A percentile compares a stretch with the other conserved stretches of the same genome.
These are phyloP conservation scores for Galeopsomyia nigrocyanea DNA, from an alignment of 2,888 invertebrate genomes.

Conservation along the genomic window DNA sequence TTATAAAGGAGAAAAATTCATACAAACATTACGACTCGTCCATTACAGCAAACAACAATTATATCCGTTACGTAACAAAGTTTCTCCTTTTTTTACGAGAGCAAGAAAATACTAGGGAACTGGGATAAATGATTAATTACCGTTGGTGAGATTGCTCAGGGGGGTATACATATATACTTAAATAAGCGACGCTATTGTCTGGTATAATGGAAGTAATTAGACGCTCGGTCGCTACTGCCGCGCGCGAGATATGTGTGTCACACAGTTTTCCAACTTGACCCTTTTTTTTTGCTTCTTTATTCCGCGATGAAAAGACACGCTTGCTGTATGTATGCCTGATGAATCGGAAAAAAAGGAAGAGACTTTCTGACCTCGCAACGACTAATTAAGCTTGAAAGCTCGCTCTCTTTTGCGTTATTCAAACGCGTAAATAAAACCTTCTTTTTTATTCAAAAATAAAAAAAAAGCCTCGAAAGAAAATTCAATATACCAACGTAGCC, in stretches of 20 bases:
- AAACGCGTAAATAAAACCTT: background rate
- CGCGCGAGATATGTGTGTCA: conserved; percentile 35
- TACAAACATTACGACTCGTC: too few relatives aligned
- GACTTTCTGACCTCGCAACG: too few relatives aligned
- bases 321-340: background rate
- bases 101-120: conserved; percentile 3
- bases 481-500: too few relatives aligned
- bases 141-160: conserved; percentile 14
- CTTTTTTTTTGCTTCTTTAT: conserved; percentile 15
- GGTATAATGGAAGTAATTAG: conserved; percentile 44
- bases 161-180: conserved; percentile 16
- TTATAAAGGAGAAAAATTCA: too few relatives aligned
- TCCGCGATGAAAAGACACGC: background rate
- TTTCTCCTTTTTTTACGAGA: background rate
- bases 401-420: background rate
- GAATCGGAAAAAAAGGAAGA: conserved; percentile 15
- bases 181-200: conserved; percentile 39
- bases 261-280: conserved; percentile 12
- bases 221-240: conserved; percentile 4
- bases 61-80: too few relatives aligned
- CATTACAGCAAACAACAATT: too few relatives aligned
- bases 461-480: too few relatives aligned
- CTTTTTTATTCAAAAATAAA: background rate
- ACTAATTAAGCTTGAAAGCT: background rate
- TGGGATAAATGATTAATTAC: conserved; percentile 41